Evolutionary conservation across 1,140 invertebrate genomes (phyloP), one percentile per base, ranked within the genome.

Genomic region (Lycorma delicatula): DNA sequence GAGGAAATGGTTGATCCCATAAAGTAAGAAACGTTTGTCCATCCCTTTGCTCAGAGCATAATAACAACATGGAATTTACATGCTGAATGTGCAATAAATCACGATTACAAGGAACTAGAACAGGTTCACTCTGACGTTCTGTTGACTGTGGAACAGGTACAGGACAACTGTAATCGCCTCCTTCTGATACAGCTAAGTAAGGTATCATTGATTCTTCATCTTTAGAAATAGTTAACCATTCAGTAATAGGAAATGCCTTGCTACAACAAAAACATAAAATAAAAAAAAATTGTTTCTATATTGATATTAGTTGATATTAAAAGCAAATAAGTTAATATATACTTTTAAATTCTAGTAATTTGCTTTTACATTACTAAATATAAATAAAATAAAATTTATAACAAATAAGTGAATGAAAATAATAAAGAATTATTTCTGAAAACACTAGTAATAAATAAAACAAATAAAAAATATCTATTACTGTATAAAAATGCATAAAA

Each of bases 11-110:
- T 65, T 86, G 81, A 44, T 70, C 64, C 61, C 81, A 75, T 27
- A 83, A 68, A 23, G 79, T 74, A 31, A 85, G 68, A 58, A 76
- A 84, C 0, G 74, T 74, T 41, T 78, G 76, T 23, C 77, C 77
- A 60, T 78, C 76, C 13, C 76, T 72, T 62, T 80, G 75, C 65
- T 78, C 75, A 2, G 71, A 74, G 1, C 20, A 23, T 25, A 49
- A 25, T 13, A 49, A 16, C 25, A 53, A 13, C 36, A 18, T n/a
- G 7, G 36, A 38, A 18, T 38, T 38, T 13, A 38, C 20, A 18
- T 38, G 36, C 7, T 38, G 36, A 18, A 3, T 18, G n/a, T n/a
- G n/a, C n/a, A n/a, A n/a, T n/a, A n/a, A n/a, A 38, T 13, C 13
- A 7, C 13, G 13, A 18, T 18, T 38, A 13, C 13, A 27, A 2